phyloP scores from a whole-genome alignment of 2,888 invertebrate species.

The Zaprionus bogoriensis region DNA sequence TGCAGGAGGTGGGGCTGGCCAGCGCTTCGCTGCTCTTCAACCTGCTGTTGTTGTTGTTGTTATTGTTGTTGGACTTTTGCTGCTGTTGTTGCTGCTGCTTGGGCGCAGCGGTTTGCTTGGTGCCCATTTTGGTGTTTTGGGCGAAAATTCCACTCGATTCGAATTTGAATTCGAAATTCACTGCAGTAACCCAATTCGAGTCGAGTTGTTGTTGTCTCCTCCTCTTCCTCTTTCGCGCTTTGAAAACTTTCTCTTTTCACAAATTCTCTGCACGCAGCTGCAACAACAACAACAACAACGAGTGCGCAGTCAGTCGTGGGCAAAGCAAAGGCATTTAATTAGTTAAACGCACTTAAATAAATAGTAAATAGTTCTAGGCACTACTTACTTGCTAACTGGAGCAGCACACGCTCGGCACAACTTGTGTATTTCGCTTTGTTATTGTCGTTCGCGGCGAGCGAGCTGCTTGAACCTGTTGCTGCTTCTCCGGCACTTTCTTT shows the following conservation, averaged over 20 bases:
- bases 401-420: too few species aligned
- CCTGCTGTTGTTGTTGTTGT: not conserved
- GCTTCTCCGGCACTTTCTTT: constrained; percentile 28
- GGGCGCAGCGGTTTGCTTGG: constrained; percentile 29
- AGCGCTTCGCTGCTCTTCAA: not conserved
- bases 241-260: constrained; percentile 78
- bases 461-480: constrained; percentile 14
- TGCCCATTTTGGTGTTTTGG: constrained; percentile 31
- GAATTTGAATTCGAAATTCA: constrained; percentile 6
- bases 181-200: constrained; percentile 10
- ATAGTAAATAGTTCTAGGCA: constrained; percentile 34
- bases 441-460: not conserved
- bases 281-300: constrained; percentile 16
- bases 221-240: not conserved
- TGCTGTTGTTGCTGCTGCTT: constrained; percentile 15
- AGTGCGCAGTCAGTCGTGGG: too few species aligned
- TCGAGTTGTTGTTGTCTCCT: not conserved
- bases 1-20: not conserved
- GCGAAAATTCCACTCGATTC: not conserved
- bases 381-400: too few species aligned
- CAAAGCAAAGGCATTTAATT: not conserved
- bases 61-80: not conserved
- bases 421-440: constrained; percentile 17
- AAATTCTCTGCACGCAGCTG: constrained; percentile 67
- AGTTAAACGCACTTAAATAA: constrained; percentile 18